These are phyloP conservation scores for Bombus polaris DNA, from an alignment of 1,140 invertebrate species.

Conservation along the genomic window DNA sequence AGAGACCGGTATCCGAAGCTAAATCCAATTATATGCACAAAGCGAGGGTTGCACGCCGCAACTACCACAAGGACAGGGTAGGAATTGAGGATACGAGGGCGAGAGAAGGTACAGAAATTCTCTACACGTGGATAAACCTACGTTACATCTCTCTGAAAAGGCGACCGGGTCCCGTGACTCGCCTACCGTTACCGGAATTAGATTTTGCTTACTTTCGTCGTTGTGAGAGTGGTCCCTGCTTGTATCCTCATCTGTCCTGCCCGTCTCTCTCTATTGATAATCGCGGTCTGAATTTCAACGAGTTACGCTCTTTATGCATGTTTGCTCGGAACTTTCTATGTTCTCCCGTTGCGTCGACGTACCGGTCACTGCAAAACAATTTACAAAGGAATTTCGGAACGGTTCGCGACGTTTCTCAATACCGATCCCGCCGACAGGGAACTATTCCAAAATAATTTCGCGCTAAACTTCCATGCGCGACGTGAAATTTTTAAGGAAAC, in stretches of 20 bases:
- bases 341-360: slow-evolving; percentile 7
- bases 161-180: slow-evolving; percentile 45
- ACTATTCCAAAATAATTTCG: slow-evolving; percentile 40
- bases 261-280: slow-evolving; percentile 36
- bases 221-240: slow-evolving; percentile 24
- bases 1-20: slow-evolving; percentile 63
- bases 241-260: slow-evolving; percentile 23
- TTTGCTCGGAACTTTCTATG: slow-evolving; percentile 28
- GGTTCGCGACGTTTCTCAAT: not conserved
- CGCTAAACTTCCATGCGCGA: not conserved
- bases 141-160: slow-evolving; percentile 51
- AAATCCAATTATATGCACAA: slow-evolving; percentile 77
- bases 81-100: slow-evolving; percentile 60
- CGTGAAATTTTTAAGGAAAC: slow-evolving; percentile 15
- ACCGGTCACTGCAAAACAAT: slow-evolving; percentile 38
- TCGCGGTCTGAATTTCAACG: slow-evolving; percentile 49
- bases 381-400: slow-evolving; percentile 41
- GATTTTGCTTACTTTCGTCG: slow-evolving; percentile 56
- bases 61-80: slow-evolving; percentile 63
- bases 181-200: slow-evolving; percentile 55
- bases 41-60: slow-evolving; percentile 67
- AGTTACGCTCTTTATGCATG: slow-evolving; percentile 48
- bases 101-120: slow-evolving; percentile 51
- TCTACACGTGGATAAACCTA: slow-evolving; percentile 59
- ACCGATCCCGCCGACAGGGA: not conserved